phyloP scores from a whole-genome alignment of 2,113 vertebrate species.

The Dipodomys spectabilis region DNA sequence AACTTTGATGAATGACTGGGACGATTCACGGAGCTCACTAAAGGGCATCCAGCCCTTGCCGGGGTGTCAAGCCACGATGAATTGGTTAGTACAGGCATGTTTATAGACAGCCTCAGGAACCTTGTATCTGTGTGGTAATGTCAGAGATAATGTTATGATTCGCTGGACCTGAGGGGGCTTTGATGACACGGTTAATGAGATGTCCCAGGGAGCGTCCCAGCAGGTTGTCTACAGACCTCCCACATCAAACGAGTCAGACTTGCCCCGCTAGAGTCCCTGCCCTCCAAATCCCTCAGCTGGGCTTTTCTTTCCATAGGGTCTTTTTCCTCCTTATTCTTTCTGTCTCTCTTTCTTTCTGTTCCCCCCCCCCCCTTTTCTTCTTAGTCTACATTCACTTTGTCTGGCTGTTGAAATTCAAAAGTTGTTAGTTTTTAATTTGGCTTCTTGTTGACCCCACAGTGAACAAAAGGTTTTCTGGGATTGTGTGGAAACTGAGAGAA shows the following conservation, averaged over 20 bases:
- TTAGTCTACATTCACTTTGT: constrained; percentile 87
- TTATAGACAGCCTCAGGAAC: constrained; percentile 94
- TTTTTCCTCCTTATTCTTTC: constrained; percentile 25
- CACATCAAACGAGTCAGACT: constrained; percentile 95
- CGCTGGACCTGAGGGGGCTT: constrained; percentile 93
- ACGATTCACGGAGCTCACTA: constrained; percentile 91
- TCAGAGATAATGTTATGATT: constrained; percentile 98
- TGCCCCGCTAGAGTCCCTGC: constrained; percentile 84
- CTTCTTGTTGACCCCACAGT: constrained; percentile 83
- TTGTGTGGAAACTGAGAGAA: constrained; percentile 44
- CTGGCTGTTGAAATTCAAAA: constrained; percentile 84
- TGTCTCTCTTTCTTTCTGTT: not conserved
- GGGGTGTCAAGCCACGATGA: constrained; percentile 91
- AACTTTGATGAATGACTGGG: constrained; percentile 93
- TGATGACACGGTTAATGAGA: constrained; percentile 99
- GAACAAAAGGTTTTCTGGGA: constrained; percentile 80
- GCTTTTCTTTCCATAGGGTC: constrained; percentile 80
- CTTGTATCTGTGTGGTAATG: constrained; percentile 96
- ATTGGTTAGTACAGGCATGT: constrained; percentile 94
- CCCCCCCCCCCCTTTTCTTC: constrained; percentile 70
- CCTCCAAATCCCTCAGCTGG: constrained; percentile 87
- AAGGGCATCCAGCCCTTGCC: constrained; percentile 91
- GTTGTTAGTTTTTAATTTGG: constrained; percentile 86
- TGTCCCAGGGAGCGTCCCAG: constrained; percentile 93
- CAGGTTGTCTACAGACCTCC: constrained; percentile 95